Evolutionary conservation across 1,140 invertebrate species (phyloP), one percentile per base, ranked within the genome.

Genomic region (Sycophila sp.): DNA sequence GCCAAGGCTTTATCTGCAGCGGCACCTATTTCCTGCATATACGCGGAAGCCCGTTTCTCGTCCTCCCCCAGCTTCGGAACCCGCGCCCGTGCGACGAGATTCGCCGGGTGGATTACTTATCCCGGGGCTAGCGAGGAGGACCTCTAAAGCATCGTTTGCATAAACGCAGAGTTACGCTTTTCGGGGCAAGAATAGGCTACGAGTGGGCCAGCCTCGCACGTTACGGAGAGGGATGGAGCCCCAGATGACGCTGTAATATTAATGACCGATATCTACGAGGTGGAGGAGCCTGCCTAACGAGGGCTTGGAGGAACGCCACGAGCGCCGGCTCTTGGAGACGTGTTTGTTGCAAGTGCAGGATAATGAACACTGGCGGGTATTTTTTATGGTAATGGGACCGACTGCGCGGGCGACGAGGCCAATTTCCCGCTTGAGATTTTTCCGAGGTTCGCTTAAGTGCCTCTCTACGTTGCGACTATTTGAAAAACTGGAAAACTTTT

Each of bases 61-160:
- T 68, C 59, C 49, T 45, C 17, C 19, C 11, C 17, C 1, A 5
- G 26, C 13, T 5, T 0, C 24, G 45, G 45, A 32, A 58, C n/a
- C 30, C 6, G 24, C 36, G 2, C 55, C 22, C 17, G 64, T 66
- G 55, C 69, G 49, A 17, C 68, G 55, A 64, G 72, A 66, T 75
- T 78, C n/a, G n/a, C 66, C 69, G 51, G 53, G 56, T 73, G 76
- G 80, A 82, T 80, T 82, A 82, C 80, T 81, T 82, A 81, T 81
- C 71, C 72, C 64, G 67, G 58, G 71, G 73, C 78, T n/a, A 76
- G 71, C 75, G 2, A 22, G 1, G 34, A 22, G 53, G 19, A 0
- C 32, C 75, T 77, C 78, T 82, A 81, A 81, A 80, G 80, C 73
- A 81, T 82, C 78, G 78, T 82, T 82, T 82, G 79, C 81, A 81